Base-by-base conservation (phyloP, 2,888 invertebrate genomes). In the Diarsia brunnea region DNA sequence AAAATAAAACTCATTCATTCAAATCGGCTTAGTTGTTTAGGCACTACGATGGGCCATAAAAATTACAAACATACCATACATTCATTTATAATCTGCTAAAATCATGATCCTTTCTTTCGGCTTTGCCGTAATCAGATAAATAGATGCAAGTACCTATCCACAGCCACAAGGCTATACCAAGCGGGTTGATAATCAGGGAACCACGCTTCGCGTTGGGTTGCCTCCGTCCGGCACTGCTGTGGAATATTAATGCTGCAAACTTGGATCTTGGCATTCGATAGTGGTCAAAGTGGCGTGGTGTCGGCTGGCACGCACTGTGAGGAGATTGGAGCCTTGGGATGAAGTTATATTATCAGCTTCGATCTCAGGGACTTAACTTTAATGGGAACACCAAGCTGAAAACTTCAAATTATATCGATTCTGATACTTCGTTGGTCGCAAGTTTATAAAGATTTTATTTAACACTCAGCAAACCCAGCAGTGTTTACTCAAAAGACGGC, bases 221-320 rank as follows among this genome's bases (percentile, higher is more conserved):
- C 61, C 49, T 14, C 14, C 47, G 49, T 19, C 43, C 31, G 63
- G 45, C 14, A 77, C 78, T 12, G 24, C 55, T 55, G 49, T 58
- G 19, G 82, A 79, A 82, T 82, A 79, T 82, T 79, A 79, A 79
- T 79, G 78, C 49, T 77, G 63, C 55, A 82, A 78, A 82, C 61
- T 79, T 79, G 55, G 78, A 49, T 82, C 49, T 78, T 45, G 66
- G 21, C 24, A 55, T 38, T 67, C 24, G 49, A 77, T 69, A 84
- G 72, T 84, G 84, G 65, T 61, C 55, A 78, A 66, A 66, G 31
- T 77, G 47, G 65, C 27, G 43, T 51, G 47, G 38, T 19, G 38
- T 38, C 60, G 60, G 27, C n/a, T 58, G 24, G 55, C 77, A 78
- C 75, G 81, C 77, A 78, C 45, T 14, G 14, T 31, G 1, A 38